Evolutionary conservation across 2,888 invertebrate species (phyloP), one percentile per base, ranked within the genome.

Genomic region (Drosophila siamana): DNA sequence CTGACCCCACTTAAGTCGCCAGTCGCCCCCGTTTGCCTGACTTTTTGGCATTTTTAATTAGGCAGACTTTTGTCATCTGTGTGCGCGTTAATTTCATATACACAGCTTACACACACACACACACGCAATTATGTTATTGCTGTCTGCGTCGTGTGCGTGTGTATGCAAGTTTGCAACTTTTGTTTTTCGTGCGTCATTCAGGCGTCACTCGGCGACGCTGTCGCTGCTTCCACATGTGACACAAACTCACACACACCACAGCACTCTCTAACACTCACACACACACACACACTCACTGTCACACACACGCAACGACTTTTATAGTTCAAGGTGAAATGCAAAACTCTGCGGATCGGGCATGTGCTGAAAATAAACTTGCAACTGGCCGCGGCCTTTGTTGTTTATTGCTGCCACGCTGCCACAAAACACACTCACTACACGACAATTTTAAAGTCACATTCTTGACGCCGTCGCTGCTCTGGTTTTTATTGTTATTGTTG

Each of bases 251-350:
- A 61, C 60, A 70, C 43, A n/a, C n/a, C n/a, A n/a, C n/a, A n/a
- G n/a, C n/a, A n/a, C n/a, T n/a, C n/a, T n/a, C n/a, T n/a, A n/a
- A n/a, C n/a, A n/a, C n/a, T n/a, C n/a, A 30, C 67, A 62, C 48
- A 48, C 38, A 52, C 52, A 33, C 40, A 52, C 43, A 61, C 60
- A 70, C 43, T 7, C 51, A 40, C 36, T 44, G 24, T 15, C 28
- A 52, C 59, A 60, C 48, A 54, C 38, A 40, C 41, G 26, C 26
- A 6, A 28, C 8, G 9, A 72, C 54, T 54, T 68, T 85, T 81
- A 89, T 90, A 87, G 90, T 90, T 90, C 90, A 90, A 90, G 90
- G 90, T 90, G 83, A 90, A 78, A 76, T 83, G 79, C 70, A 69
- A 83, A 81, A 78, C 70, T 84, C 75, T 65, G 77, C 62, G 73